Evolutionary conservation across 2,797 vertebrate species (phyloP).

Genomic region (Anniella stebbinsi): DNA sequence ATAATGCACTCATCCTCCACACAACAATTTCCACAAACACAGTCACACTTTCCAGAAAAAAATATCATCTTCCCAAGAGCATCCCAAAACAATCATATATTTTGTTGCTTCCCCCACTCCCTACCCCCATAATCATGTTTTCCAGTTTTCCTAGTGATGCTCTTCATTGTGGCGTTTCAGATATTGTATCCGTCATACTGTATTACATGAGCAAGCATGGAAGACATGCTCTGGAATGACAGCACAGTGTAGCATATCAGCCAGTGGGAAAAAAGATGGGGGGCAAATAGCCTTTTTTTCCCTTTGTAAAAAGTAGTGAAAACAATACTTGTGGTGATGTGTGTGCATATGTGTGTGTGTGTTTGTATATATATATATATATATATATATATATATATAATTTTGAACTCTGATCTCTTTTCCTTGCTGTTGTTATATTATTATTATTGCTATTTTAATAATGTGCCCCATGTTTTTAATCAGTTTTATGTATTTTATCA

Average conservation of each 20-base stretch:
- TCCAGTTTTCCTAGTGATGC: slow-evolving; percentile 54
- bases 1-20: too few species aligned
- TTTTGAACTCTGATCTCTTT: not conserved
- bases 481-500: too few species aligned
- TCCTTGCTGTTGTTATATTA: not conserved
- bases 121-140: slow-evolving; percentile 37
- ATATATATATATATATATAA: too few species aligned
- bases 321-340: slow-evolving; percentile 39
- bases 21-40: not conserved
- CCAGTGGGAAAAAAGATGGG: not conserved
- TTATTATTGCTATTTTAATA: too few species aligned
- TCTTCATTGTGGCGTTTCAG: slow-evolving; percentile 66
- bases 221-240: slow-evolving; percentile 64
- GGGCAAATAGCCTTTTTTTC: not conserved
- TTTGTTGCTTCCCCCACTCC: slow-evolving; percentile 10
- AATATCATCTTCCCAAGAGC: not conserved
- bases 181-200: slow-evolving; percentile 65
- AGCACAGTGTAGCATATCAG: slow-evolving; percentile 51
- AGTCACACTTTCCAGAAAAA: not conserved
- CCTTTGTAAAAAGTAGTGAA: slow-evolving; percentile 31
- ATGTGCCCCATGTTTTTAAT: too few species aligned
- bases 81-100: slow-evolving; percentile 5
- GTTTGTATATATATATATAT: too few species aligned
- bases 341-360: too few species aligned
- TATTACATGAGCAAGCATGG: slow-evolving; percentile 57